Base-by-base conservation (phyloP, 2,797 vertebrate genomes). In the Cryptoblepharus egeriae region DNA sequence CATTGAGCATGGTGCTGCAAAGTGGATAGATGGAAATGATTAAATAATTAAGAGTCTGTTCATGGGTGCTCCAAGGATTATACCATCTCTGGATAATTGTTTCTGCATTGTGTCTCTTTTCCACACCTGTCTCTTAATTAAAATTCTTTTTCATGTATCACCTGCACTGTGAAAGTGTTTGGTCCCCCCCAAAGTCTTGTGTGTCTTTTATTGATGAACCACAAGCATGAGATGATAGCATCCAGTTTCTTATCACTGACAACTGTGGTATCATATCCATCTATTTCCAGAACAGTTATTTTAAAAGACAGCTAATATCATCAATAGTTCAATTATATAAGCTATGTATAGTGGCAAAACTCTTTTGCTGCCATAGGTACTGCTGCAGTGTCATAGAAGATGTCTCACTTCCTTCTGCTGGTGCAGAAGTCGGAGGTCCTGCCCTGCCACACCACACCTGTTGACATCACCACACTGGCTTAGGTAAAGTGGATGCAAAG, bases 1-100 rank as follows among this genome's bases (percentile, higher is more conserved):
- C 79, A 98, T 92, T 55, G 91, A 93, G 85, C 98, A 99, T 7
- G 97, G 96, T 60, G 96, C 98, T 99, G 93, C 37, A 85, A 91
- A 86, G 39, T n/a, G 10, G 30, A 37, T 18, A 45, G 0, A 74
- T 32, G 32, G 42, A n/a, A 67, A 73, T 9, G 39, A 9, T 45
- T 83, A 26, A 22, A 60, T 10, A 78, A 73, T 39, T 12, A 64
- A 35, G 30, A 63, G 20, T 57, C 32, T 35, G 2, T 68, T 15
- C 15, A 9, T 72, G 67, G 57, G 79, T 74, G 1, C 35, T n/a
- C 1, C 35, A 18, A 81, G 74, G 81, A 81, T 60, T 45, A 63
- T 75, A 69, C 65, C 9, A 15, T 9, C 49, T 52, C 49, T 52
- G 49, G 49, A 15, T 15, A 52, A 52, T 15, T 52, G 49, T 4